These are phyloP conservation scores for Elymnias hypermnestra DNA, from an alignment of 1,140 invertebrate species.

Conservation along the genomic window DNA sequence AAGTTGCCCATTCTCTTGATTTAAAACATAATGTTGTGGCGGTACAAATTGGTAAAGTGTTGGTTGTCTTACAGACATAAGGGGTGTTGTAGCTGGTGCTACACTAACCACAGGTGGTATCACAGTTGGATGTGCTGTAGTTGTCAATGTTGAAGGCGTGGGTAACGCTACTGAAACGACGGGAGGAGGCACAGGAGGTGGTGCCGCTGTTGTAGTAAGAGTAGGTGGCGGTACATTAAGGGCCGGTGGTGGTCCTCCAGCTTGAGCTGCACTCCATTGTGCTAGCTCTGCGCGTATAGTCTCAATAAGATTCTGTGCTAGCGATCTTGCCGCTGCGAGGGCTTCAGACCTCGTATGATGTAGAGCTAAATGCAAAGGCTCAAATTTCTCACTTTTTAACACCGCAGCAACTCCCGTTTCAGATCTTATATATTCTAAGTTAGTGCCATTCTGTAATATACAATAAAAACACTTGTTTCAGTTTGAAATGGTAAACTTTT, in stretches of 20 bases:
- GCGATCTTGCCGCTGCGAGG: constrained; percentile 83
- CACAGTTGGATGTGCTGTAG: constrained; percentile 42
- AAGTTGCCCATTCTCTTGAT: constrained; percentile 65
- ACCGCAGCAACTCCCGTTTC: constrained; percentile 87
- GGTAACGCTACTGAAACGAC: constrained; percentile 44
- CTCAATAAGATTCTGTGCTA: constrained; percentile 87
- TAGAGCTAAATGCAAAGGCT: constrained; percentile 87
- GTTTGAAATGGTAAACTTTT: not conserved
- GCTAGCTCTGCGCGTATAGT: constrained; percentile 87
- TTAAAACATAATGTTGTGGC: constrained; percentile 65
- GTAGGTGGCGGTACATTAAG: constrained; percentile 57
- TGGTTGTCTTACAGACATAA: constrained; percentile 65
- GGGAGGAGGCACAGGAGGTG: constrained; percentile 46
- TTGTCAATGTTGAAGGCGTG: constrained; percentile 39
- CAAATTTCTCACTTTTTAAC: constrained; percentile 85
- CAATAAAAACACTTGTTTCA: not conserved
- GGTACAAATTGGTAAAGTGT: constrained; percentile 59
- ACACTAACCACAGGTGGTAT: constrained; percentile 64
- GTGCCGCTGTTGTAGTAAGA: constrained; percentile 49
- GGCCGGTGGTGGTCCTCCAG: constrained; percentile 54
- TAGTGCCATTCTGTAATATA: constrained; percentile 78
- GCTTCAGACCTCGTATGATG: constrained; percentile 84
- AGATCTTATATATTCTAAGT: constrained; percentile 85
- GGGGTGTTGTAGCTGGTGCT: constrained; percentile 47
- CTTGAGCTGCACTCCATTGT: constrained; percentile 72